These are phyloP conservation scores for Gari tellinella DNA, from an alignment of 2,888 invertebrate genomes.

Conservation along the genomic window DNA sequence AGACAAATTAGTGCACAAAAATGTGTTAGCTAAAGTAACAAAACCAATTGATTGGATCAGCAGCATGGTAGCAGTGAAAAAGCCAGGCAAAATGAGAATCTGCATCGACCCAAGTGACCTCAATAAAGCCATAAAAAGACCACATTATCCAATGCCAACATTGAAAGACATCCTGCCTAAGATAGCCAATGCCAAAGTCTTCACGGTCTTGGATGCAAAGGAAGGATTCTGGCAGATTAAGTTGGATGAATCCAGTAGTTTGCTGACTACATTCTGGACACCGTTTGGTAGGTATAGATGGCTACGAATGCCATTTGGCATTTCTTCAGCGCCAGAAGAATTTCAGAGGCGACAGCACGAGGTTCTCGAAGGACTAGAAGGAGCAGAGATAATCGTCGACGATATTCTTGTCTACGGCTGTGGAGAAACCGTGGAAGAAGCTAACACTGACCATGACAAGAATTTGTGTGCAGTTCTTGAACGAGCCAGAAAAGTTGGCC, in stretches of 20 bases:
- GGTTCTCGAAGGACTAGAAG: constrained; percentile 55
- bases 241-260: constrained; percentile 51
- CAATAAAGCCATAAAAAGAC: constrained; percentile 51
- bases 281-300: constrained; percentile 62
- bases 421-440: constrained; percentile 42
- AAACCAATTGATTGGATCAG: no score
- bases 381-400: constrained; percentile 57
- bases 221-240: constrained; percentile 56
- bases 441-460: constrained; percentile 42
- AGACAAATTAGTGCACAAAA: no score
- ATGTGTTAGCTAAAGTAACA: no score
- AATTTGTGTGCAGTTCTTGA: constrained; percentile 41
- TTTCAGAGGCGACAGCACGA: constrained; percentile 55
- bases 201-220: constrained; percentile 48
- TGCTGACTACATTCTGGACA: constrained; percentile 61
- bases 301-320: constrained; percentile 61
- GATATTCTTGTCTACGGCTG: constrained; percentile 56
- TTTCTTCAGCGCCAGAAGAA: constrained; percentile 48
- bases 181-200: constrained; percentile 52
- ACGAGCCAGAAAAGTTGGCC: constrained; percentile 25
- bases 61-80: constrained; percentile 34
- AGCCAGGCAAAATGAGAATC: constrained; percentile 21
- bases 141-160: constrained; percentile 50
- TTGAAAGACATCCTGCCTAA: constrained; percentile 64
- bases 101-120: constrained; percentile 59